Conservation (phyloP, 2,888 invertebrate species). For the Coelogynopora nodosa region DNA sequence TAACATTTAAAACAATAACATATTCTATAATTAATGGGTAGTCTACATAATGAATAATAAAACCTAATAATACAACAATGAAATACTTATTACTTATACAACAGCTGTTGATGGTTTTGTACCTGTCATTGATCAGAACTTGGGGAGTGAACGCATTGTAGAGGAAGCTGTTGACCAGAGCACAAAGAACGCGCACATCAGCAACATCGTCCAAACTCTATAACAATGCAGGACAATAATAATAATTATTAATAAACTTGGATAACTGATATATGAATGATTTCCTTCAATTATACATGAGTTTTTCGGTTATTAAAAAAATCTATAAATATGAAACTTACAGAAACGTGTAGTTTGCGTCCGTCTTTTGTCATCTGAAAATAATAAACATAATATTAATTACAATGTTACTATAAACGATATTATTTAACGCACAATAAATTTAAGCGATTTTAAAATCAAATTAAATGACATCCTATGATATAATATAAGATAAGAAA, state of each 20-base stretch:
- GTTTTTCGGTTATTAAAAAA: not conserved
- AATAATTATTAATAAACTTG: not conserved
- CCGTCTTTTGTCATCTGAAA: not conserved
- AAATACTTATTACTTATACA: not conserved
- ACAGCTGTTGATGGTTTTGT: slow-evolving; percentile 22
- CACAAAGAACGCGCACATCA: slow-evolving; percentile 59
- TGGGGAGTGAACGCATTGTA: slow-evolving; percentile 60
- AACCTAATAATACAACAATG: not conserved
- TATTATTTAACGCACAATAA: not conserved
- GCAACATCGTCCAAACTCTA: slow-evolving; percentile 58
- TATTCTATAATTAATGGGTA: not conserved
- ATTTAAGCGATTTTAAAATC: not conserved
- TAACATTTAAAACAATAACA: too few species aligned
- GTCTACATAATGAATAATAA: not conserved
- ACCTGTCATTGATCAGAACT: slow-evolving; percentile 60
- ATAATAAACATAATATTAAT: not conserved
- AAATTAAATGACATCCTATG: not conserved
- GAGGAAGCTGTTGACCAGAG: slow-evolving; percentile 59
- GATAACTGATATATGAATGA: not conserved
- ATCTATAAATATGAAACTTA: not conserved
- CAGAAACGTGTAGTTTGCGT: slow-evolving; percentile 9
- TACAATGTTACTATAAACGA: not conserved
- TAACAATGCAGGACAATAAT: not conserved
- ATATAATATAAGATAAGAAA: not conserved
- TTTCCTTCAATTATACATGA: not conserved